These are phyloP conservation scores for Mareca strepera DNA, from an alignment of 2,797 vertebrate species.

Conservation along the genomic window DNA sequence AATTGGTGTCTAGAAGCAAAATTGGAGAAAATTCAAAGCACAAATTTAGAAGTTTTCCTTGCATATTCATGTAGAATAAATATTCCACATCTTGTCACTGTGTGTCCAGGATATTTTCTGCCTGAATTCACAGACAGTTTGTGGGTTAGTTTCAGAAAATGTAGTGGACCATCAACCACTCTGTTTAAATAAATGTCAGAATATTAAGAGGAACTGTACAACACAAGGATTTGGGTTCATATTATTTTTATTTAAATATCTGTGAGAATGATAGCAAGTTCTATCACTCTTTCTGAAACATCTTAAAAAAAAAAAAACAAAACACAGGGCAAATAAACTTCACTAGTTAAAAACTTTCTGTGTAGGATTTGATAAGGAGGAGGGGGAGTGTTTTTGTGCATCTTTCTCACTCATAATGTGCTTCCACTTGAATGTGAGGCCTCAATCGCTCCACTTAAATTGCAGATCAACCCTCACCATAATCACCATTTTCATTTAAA, in stretches of 20 bases:
- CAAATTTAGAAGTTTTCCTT: neutral
- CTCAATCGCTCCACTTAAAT: neutral
- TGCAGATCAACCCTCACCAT: neutral
- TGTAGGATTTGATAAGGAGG: neutral
- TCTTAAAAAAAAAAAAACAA: neutral
- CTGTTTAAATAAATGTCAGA: neutral
- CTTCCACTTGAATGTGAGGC: neutral
- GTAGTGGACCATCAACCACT: neutral
- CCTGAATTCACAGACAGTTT: neutral
- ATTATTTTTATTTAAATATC: neutral
- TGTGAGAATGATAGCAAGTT: neutral
- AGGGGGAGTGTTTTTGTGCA: neutral
- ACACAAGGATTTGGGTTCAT: neutral
- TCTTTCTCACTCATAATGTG: neutral
- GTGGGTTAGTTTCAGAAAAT: neutral
- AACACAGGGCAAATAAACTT: neutral
- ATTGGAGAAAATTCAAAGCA: neutral
- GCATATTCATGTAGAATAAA: conserved; percentile 5
- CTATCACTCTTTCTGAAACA: neutral
- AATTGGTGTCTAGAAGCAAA: conserved; percentile 13
- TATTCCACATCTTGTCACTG: neutral
- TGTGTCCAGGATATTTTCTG: neutral
- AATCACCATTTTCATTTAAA: neutral
- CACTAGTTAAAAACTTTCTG: neutral
- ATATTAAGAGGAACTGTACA: neutral